Evolutionary conservation across 2,888 invertebrate genomes (phyloP).

Genomic region (Pyrochroa serraticornis): DNA sequence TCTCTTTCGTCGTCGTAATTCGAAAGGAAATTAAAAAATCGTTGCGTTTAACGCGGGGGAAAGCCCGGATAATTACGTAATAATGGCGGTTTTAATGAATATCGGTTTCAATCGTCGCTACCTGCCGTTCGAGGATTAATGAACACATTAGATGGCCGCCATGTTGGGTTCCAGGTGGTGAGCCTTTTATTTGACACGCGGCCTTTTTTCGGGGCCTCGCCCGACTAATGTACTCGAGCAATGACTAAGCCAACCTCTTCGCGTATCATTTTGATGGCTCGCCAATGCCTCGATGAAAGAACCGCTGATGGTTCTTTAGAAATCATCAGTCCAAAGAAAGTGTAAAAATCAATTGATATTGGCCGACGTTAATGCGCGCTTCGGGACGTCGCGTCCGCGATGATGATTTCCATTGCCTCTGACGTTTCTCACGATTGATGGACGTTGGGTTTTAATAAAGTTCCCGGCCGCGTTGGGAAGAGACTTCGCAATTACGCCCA

Average conservation of each 20-base stretch:
- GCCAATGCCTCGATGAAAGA: slow-evolving; percentile 30
- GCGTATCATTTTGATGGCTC: slow-evolving; percentile 32
- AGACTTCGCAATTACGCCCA: slow-evolving; percentile 21
- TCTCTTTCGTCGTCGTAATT: not conserved
- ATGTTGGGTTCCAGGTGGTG: slow-evolving; percentile 23
- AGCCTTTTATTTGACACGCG: slow-evolving; percentile 23
- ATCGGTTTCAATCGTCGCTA: slow-evolving; percentile 13
- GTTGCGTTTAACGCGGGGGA: not conserved
- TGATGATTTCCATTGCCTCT: slow-evolving; percentile 26
- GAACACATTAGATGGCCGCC: slow-evolving; percentile 17
- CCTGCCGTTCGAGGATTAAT: slow-evolving; percentile 14
- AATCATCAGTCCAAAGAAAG: slow-evolving; percentile 23
- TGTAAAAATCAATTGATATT: slow-evolving; percentile 30
- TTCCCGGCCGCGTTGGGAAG: not conserved
- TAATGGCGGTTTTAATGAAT: slow-evolving; percentile 7
- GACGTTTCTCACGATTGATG: slow-evolving; percentile 32
- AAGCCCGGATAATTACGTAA: not conserved
- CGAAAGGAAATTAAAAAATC: not conserved
- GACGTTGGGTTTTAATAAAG: slow-evolving; percentile 28
- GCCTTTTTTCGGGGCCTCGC: slow-evolving; percentile 6
- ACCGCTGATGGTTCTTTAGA: slow-evolving; percentile 32
- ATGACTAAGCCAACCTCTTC: slow-evolving; percentile 33
- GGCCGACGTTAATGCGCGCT: slow-evolving; percentile 26
- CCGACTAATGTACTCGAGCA: slow-evolving; percentile 15
- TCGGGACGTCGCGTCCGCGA: slow-evolving; percentile 5